phyloP scores from a whole-genome alignment of 2,888 invertebrate species.

The Heteropelma amictum region DNA sequence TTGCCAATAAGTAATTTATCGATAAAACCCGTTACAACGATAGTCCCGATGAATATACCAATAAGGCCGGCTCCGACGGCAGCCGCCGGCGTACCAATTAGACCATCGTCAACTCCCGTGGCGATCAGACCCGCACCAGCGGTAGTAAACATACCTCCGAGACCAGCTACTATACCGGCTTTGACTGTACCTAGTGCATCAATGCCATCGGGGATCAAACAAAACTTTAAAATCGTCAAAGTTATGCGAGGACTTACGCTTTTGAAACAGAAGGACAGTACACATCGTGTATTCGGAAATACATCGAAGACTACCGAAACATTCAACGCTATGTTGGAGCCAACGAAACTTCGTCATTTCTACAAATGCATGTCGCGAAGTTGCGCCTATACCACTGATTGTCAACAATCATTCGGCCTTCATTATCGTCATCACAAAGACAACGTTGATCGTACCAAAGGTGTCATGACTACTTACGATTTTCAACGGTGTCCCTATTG shows the following conservation, averaged over 20 bases:
- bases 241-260: slow-evolving; percentile 59
- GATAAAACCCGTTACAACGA: too few relatives aligned
- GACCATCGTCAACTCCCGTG: slow-evolving; percentile 6
- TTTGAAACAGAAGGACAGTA: slow-evolving; percentile 57
- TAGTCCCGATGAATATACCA: slow-evolving; percentile 25
- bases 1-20: slow-evolving; percentile 6
- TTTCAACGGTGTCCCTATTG: slow-evolving; percentile 82
- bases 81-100: slow-evolving; percentile 2
- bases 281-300: slow-evolving; percentile 19
- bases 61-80: slow-evolving; percentile 30
- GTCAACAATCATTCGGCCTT: slow-evolving; percentile 69
- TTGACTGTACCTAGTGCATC: slow-evolving; percentile 32
- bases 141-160: not conserved
- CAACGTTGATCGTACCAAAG: slow-evolving; percentile 60
- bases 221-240: slow-evolving; percentile 68
- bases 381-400: slow-evolving; percentile 79
- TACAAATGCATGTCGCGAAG: slow-evolving; percentile 81
- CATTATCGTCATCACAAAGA: slow-evolving; percentile 76
- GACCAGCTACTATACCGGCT: slow-evolving; percentile 1
- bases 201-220: slow-evolving; percentile 25
- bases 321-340: slow-evolving; percentile 73
- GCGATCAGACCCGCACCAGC: slow-evolving; percentile 27
- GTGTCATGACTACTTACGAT: slow-evolving; percentile 74
- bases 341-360: slow-evolving; percentile 75
- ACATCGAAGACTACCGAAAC: slow-evolving; percentile 67